phyloP scores from a whole-genome alignment of 2,113 vertebrate species.

The Cynocephalus volans region DNA sequence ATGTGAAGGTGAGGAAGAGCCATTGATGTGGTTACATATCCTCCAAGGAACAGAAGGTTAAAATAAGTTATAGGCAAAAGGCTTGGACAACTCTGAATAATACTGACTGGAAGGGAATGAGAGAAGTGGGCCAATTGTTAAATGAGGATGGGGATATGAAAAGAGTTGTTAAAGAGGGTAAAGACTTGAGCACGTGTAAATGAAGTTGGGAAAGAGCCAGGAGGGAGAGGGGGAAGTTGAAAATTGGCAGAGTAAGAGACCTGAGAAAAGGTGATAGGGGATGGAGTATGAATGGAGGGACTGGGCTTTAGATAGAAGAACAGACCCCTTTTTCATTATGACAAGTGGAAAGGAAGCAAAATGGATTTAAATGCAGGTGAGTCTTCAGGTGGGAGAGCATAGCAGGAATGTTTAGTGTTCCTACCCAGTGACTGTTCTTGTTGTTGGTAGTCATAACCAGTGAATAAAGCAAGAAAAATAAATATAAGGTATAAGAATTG shows the following conservation, averaged over 20 bases:
- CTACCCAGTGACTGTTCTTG: background rate
- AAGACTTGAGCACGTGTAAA: background rate
- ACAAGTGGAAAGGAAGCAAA: slow-evolving; percentile 17
- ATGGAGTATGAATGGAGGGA: background rate
- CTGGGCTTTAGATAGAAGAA: background rate
- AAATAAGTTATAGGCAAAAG: slow-evolving; percentile 24
- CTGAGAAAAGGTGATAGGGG: background rate
- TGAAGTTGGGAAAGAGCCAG: background rate
- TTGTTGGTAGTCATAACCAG: background rate
- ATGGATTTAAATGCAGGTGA: background rate
- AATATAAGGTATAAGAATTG: slow-evolving; percentile 5
- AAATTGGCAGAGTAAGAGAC: too few relatives aligned
- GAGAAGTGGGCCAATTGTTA: background rate
- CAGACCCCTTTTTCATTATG: background rate
- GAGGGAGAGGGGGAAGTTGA: background rate
- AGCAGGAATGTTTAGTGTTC: slow-evolving; percentile 10
- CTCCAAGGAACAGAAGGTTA: background rate
- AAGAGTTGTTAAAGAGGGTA: background rate
- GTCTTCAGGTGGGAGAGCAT: background rate
- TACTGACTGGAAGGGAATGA: background rate
- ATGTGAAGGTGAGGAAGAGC: slow-evolving; percentile 42
- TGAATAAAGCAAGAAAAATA: slow-evolving; percentile 58
- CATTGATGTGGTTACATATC: background rate
- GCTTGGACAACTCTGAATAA: background rate
- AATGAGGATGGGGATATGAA: background rate